These are phyloP conservation scores for Heloderma charlesbogerti DNA, from an alignment of 2,113 vertebrate genomes.

Conservation along the genomic window DNA sequence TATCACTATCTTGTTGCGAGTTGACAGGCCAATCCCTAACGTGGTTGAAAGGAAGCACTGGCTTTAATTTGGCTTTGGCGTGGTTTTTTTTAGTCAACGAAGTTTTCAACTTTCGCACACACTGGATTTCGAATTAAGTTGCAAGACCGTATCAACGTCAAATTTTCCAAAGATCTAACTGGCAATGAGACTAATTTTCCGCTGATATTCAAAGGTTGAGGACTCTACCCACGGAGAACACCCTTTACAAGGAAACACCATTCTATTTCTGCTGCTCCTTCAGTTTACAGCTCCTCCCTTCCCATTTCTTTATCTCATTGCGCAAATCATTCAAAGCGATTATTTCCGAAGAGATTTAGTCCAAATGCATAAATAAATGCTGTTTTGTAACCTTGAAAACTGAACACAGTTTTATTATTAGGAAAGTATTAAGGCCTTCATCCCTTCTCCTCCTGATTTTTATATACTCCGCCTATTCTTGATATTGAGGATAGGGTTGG, in stretches of 20 bases:
- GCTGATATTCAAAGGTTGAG: background rate
- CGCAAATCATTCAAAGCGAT: background rate
- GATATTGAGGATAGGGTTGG: background rate
- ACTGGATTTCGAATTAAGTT: background rate
- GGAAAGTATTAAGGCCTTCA: too few relatives aligned
- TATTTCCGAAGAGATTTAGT: background rate
- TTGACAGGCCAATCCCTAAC: background rate
- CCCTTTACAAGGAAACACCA: background rate
- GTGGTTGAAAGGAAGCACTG: background rate
- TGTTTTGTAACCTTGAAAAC: background rate
- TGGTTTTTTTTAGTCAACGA: background rate
- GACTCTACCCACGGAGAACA: background rate
- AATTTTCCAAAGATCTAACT: background rate
- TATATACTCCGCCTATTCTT: background rate
- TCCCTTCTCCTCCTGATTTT: background rate
- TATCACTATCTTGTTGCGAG: background rate
- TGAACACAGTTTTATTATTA: too few relatives aligned
- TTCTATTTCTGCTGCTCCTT: background rate
- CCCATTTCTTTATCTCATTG: background rate
- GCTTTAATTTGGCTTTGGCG: background rate
- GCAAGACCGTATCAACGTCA: too few relatives aligned
- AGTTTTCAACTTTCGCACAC: background rate
- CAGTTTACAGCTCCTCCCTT: background rate
- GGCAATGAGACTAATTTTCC: background rate
- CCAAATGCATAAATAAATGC: background rate